A percentile compares a stretch with the other conserved stretches of the same genome.
Evolutionary conservation across 2,888 invertebrate species (phyloP).

Genomic region (Dastarcus helophoroides): DNA sequence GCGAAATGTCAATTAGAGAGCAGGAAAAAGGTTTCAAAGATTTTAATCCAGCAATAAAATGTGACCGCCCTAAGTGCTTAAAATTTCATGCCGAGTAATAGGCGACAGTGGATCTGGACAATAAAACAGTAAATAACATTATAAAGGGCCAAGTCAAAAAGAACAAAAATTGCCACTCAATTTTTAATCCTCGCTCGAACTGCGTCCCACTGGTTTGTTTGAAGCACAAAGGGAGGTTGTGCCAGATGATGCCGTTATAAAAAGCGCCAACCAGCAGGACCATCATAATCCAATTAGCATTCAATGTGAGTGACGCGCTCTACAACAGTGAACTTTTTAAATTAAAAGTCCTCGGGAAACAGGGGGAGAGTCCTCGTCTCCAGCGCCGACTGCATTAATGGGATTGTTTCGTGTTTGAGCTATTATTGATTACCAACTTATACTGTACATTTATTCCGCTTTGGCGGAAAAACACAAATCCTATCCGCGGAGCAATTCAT

Average conservation of each 20-base stretch:
- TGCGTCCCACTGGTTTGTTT: conserved; percentile 19
- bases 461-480: too few relatives aligned
- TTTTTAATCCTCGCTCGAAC: conserved; percentile 28
- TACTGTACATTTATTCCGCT: too few relatives aligned
- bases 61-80: too few relatives aligned
- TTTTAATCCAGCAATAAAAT: conserved; percentile 1
- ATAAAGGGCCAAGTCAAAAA: conserved; percentile 19
- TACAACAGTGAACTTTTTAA: conserved; percentile 31
- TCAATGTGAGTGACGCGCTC: conserved; percentile 28
- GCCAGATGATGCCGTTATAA: conserved; percentile 32
- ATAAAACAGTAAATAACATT: conserved; percentile 20
- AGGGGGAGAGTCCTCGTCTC: conserved; percentile 6
- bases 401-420: conserved; percentile 26
- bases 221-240: conserved; percentile 21
- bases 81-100: too few relatives aligned
- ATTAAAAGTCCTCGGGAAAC: conserved; percentile 28
- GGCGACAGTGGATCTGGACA: conserved; percentile 12
- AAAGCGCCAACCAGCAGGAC: conserved; percentile 29
- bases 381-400: conserved; percentile 24
- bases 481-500: too few relatives aligned
- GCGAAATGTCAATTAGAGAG: too few relatives aligned
- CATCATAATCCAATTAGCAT: conserved; percentile 36
- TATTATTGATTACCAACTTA: conserved; percentile 21
- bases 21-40: conserved; percentile 3
- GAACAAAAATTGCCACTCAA: conserved; percentile 25